Evolutionary conservation across 2,888 invertebrate species (phyloP), one percentile per base, ranked within the genome.

Genomic region (Agapostemon virescens): DNA sequence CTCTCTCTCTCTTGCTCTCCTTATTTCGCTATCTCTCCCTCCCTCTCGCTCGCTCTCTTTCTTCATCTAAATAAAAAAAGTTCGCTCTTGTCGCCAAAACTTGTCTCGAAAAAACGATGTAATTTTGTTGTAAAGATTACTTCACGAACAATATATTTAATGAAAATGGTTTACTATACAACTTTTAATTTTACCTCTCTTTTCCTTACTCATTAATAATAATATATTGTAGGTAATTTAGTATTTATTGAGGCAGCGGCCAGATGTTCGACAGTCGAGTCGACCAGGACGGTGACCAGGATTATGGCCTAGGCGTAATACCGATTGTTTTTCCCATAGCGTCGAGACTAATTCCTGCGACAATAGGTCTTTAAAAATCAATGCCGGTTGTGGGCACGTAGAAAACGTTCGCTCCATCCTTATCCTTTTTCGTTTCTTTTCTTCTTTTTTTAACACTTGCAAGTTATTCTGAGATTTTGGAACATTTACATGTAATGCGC

Each of bases 111-210:
- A 89, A 90, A 89, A 88, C 89, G 88, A 86, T 88, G 86, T 40
- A 89, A 87, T 89, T 86, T 92, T 92, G 92, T 92, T 92, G 92
- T 92, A 90, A 90, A 89, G 90, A 91, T 91, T 84, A 90, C 91
- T 91, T 40, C 13, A 90, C 91, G 90, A 92, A 92, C 88, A 90
- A 90, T 91, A 89, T 89, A 86, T 82, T 83, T 86, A 89, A 91
- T 89, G 90, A 88, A 90, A 90, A 88, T 40, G 83, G 85, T 91
- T 91, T 92, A 91, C 91, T 92, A 91, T 91, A 92, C 91, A 91
- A 91, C 88, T 92, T 92, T 90, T 89, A 90, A 90, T 89, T 90
- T 91, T 89, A 89, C 87, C 85, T 89, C 86, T 85, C n/a, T 88
- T 84, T 83, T 84, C 85, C 87, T 90, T 90, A 90, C 86, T 90